Evolutionary conservation across 2,113 vertebrate species (phyloP), one percentile per base, ranked within the genome.

Genomic region (Corvus hawaiiensis): DNA sequence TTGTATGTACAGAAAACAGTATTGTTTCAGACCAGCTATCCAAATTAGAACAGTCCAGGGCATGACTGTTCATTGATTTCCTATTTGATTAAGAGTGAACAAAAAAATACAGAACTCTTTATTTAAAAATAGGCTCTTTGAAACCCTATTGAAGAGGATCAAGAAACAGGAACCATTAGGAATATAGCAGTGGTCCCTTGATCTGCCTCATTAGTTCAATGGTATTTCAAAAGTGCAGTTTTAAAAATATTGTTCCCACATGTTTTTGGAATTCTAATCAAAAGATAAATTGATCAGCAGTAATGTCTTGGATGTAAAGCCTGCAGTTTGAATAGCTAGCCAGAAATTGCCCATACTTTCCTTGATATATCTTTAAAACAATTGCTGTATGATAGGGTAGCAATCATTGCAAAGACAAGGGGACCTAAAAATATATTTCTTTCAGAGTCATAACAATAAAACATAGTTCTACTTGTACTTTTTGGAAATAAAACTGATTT

Each of bases 381-480:
- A 97, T 95, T 96, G 94, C 88, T 82, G 71, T 95, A 17, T 91
- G 82, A 95, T 95, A 74, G 67, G 52, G 30, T 91, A 88, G 88
- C 87, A 96, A 94, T 93, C 66, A 54, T 64, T 73, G 92, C 83
- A 91, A 86, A 62, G 61, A 95, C 90, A 93, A 94, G 43, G 73
- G 26, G 44, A 82, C 86, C 90, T 96, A 66, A 94, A 93, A 96
- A 73, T 67, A 64, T 76, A 67, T 94, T 97, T 94, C 64, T 92
- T 96, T 96, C 72, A 71, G 23, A 96, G 28, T 94, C 74, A 84
- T 97, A 96, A 95, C 92, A 96, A 51, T 95, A 93, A 97, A 92
- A 88, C 63, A 87, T 91, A 84, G 43, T 75, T 91, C 39, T 48
- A 61, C 82, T 95, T 85, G 52, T 68, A 89, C 56, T 94, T 97